A percentile compares a stretch with the other conserved stretches of the same genome.
phyloP scores from a whole-genome alignment of 2,888 invertebrate species.

The Neocrepidodera transversa region DNA sequence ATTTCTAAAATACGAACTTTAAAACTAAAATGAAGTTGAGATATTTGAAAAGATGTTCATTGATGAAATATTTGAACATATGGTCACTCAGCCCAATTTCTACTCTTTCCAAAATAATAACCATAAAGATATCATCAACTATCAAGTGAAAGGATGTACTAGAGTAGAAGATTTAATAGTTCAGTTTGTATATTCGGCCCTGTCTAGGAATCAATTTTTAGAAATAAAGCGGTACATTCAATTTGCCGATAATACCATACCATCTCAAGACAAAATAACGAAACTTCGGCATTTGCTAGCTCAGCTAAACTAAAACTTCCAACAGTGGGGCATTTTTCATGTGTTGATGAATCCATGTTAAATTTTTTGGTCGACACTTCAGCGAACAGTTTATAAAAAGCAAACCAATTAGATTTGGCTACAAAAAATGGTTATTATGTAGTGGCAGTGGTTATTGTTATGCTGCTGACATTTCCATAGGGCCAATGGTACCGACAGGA shows the following conservation, averaged over 20 bases:
- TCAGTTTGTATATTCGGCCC: neutral
- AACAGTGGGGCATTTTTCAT: neutral
- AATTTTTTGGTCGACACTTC: neutral
- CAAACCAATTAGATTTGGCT: neutral
- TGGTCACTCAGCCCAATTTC: neutral
- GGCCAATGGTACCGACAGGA: slow-evolving; percentile 22
- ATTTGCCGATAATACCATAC: too few species aligned
- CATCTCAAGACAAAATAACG: too few species aligned
- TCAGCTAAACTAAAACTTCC: neutral
- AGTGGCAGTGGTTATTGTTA: too few species aligned
- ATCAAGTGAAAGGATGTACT: slow-evolving; percentile 3
- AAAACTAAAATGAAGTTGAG: too few species aligned
- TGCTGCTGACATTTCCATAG: slow-evolving; percentile 40
- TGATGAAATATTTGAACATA: too few species aligned
- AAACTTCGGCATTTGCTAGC: neutral
- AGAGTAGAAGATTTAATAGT: slow-evolving; percentile 6
- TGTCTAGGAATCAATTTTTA: too few species aligned
- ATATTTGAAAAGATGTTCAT: too few species aligned
- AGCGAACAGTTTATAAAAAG: too few species aligned
- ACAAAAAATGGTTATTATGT: neutral
- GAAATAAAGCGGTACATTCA: neutral
- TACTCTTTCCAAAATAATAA: slow-evolving; percentile 1
- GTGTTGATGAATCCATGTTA: neutral
- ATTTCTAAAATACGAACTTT: too few species aligned
- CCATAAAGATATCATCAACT: neutral